These are phyloP conservation scores for Arge pagana DNA, from an alignment of 2,888 invertebrate species.

Conservation along the genomic window DNA sequence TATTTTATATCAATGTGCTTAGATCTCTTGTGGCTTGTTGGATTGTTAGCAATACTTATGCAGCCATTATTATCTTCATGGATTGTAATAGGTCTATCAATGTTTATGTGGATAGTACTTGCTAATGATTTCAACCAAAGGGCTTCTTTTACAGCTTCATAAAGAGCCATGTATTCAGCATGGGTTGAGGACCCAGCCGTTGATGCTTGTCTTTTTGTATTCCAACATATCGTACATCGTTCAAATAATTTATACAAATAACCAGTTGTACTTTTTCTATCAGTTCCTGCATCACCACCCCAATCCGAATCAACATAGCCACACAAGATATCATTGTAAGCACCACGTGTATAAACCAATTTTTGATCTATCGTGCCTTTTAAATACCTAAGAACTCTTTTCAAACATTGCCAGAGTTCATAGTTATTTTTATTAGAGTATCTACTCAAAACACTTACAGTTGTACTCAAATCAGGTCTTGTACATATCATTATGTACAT, in stretches of 20 bases:
- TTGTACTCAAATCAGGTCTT: slow-evolving; percentile 24
- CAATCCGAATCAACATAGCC: not conserved
- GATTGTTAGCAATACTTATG: slow-evolving; percentile 44
- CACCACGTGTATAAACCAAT: too few species aligned
- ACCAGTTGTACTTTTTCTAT: slow-evolving; percentile 28
- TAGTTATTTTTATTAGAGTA: slow-evolving; percentile 17
- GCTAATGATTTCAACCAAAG: slow-evolving; percentile 42
- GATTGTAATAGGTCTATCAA: slow-evolving; percentile 31
- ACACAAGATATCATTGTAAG: too few species aligned
- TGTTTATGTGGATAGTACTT: slow-evolving; percentile 34
- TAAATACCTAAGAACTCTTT: slow-evolving; percentile 32
- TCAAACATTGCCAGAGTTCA: slow-evolving; percentile 25
- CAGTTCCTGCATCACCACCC: not conserved
- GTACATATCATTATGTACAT: slow-evolving; percentile 33
- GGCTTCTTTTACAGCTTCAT: slow-evolving; percentile 42
- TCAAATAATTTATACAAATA: slow-evolving; percentile 29
- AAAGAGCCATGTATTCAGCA: slow-evolving; percentile 35
- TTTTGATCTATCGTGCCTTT: slow-evolving; percentile 25
- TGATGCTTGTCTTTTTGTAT: slow-evolving; percentile 33
- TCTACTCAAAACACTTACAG: not conserved
- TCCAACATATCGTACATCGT: slow-evolving; percentile 33
- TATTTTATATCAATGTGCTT: slow-evolving; percentile 47
- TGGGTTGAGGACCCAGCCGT: slow-evolving; percentile 32
- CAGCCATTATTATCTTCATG: slow-evolving; percentile 47
- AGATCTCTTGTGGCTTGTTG: slow-evolving; percentile 36